Conservation (phyloP, 1,140 invertebrate species). For the Liolophura sinensis region DNA sequence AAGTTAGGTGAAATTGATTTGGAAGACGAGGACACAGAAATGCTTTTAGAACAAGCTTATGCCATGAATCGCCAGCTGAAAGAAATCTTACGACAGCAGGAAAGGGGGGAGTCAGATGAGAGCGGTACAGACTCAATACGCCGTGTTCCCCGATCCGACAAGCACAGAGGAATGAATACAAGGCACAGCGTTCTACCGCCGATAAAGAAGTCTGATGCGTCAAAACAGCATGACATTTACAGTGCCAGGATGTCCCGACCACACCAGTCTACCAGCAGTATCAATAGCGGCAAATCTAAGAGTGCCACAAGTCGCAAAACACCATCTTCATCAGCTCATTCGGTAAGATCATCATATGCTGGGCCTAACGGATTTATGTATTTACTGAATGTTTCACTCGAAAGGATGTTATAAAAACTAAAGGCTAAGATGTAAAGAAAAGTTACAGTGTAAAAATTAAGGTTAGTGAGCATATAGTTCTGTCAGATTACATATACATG, state of each 20-base stretch:
- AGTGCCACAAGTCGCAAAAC: too few relatives aligned
- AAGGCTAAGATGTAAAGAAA: too few relatives aligned
- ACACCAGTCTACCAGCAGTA: background rate
- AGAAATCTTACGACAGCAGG: constrained; percentile 33
- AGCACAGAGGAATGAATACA: background rate
- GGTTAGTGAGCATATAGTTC: too few relatives aligned
- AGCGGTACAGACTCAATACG: background rate
- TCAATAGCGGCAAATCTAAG: background rate
- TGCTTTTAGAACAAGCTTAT: constrained; percentile 38
- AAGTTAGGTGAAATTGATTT: constrained; percentile 38
- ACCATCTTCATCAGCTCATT: too few relatives aligned
- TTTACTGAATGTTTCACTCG: too few relatives aligned
- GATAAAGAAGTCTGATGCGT: background rate
- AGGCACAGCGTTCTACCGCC: background rate
- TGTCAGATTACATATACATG: too few relatives aligned
- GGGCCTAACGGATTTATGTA: too few relatives aligned
- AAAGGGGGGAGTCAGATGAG: constrained; percentile 8
- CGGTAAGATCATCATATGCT: too few relatives aligned
- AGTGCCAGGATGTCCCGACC: background rate
- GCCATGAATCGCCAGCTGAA: constrained; percentile 39
- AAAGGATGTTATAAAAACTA: too few relatives aligned
- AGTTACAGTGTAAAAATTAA: too few relatives aligned
- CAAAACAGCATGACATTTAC: background rate
- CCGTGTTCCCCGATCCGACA: background rate
- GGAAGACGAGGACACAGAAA: constrained; percentile 42